Base-by-base conservation (phyloP, 2,113 vertebrate species). In the Formicarius rufipectus region DNA sequence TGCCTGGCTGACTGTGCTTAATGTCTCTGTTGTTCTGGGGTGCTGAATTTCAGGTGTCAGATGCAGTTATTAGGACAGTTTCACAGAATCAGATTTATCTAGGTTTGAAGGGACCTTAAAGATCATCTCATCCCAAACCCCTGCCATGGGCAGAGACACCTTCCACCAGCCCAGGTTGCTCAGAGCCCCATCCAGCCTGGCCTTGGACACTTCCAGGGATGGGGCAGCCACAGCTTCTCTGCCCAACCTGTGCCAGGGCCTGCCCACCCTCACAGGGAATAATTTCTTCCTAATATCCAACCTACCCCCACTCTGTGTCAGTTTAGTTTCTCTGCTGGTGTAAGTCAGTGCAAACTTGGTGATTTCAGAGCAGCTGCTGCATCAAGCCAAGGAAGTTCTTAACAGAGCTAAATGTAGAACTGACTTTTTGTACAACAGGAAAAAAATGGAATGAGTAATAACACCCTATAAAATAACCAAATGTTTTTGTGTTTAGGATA, bases 211-310 rank as follows among this genome's bases (percentile, higher is more conserved):
- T 49, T 0, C 47, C 22, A 90, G 31, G 22, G 42, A 21, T 56
- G 35, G 12, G 12, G 22, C 22, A 77, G 42, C 27, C 22, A 28
- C 35, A 84, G 18, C 49, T 84, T 2, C 49, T 71, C 42, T 63
- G 56, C 18, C 3, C 0, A 71, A 2, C 21, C 5, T 77, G 40
- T 63, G 56, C 40, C 42, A 77, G 64, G 25, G 27, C 7, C 31
- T 71, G 4, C 0, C 0, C 49, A 49, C 1, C 47, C 42, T 63
- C 35, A 71, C 1, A 2, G 30, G 4, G 12, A 42, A 17, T 0
- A 15, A 50, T 56, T 77, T 37, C 42, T 77, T 42, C 22, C 31
- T 0, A 4, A 42, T 50, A n/a, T 24, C 31, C 31, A 17, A 21
- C 9, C 27, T 3, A 42, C 69, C 42, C 27, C 79, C 63, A 2